Evolutionary conservation across 2,888 invertebrate species (phyloP).

Genomic region (Halictus quadricinctus): DNA sequence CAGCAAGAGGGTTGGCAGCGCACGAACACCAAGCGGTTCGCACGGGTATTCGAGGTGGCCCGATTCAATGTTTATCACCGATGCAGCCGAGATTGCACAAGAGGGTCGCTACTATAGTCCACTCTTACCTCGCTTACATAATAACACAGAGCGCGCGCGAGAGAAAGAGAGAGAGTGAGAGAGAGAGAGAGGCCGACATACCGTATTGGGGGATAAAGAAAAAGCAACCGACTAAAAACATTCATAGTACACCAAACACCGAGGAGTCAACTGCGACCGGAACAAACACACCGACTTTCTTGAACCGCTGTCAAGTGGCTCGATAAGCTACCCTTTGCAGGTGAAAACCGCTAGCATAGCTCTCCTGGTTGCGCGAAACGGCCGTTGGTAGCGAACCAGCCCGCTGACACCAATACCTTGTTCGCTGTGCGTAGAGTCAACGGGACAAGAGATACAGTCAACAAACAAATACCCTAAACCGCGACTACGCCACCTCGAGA

Average conservation of each 20-base stretch:
- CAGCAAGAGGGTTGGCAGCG: background rate
- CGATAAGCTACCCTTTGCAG: background rate
- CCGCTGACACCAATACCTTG: conserved; percentile 1
- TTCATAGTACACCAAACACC: background rate
- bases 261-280: background rate
- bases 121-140: background rate
- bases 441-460: background rate
- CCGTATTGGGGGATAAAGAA: background rate
- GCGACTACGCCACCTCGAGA: background rate
- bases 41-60: background rate
- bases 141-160: background rate
- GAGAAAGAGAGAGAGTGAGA: background rate
- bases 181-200: background rate
- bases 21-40: background rate
- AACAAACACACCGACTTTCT: background rate
- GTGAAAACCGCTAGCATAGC: background rate
- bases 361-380: background rate
- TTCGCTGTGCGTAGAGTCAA: background rate
- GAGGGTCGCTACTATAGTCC: conserved; percentile 1
- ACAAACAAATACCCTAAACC: background rate
- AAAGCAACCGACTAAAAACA: background rate
- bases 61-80: conserved; percentile 31
- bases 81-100: conserved; percentile 10
- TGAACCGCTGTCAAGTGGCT: background rate
- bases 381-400: background rate